A percentile compares a stretch with the other conserved stretches of the same genome.
These are phyloP conservation scores for Pseudorectes ferrugineus DNA, from an alignment of 2,113 vertebrate species.

Conservation along the genomic window DNA sequence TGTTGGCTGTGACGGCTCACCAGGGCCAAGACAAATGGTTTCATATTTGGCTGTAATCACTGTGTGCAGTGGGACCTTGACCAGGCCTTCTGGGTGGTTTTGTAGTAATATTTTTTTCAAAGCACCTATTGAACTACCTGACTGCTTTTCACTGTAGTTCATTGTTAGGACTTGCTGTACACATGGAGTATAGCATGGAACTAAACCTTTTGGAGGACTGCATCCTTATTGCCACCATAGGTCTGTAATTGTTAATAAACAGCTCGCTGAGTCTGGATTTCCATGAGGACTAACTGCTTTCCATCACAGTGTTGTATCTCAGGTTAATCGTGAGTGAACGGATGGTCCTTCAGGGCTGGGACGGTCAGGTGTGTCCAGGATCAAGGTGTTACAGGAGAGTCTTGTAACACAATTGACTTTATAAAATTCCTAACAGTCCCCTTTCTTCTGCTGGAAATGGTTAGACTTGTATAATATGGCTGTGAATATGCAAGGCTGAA, in stretches of 20 bases:
- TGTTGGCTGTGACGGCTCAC: neutral
- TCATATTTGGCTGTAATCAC: neutral
- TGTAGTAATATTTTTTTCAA: neutral
- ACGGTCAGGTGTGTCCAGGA: neutral
- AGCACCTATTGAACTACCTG: neutral
- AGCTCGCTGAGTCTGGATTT: neutral
- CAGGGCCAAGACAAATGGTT: neutral
- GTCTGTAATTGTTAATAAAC: neutral
- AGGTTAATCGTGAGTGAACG: neutral
- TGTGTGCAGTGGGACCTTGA: neutral
- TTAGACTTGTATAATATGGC: neutral
- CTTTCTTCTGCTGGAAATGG: neutral
- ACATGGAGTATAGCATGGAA: neutral
- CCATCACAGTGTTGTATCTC: neutral
- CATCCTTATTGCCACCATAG: neutral
- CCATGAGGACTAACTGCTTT: neutral
- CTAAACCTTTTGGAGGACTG: neutral
- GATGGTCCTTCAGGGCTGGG: neutral
- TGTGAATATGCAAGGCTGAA: slow-evolving; percentile 9
- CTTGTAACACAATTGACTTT: neutral
- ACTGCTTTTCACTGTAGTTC: neutral
- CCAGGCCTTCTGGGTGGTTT: neutral
- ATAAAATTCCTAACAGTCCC: neutral
- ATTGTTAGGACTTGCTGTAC: neutral
- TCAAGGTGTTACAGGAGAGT: neutral